Evolutionary conservation across 1,140 invertebrate genomes (phyloP), one percentile per base, ranked within the genome.

Genomic region (Calephelis virginiensis): DNA sequence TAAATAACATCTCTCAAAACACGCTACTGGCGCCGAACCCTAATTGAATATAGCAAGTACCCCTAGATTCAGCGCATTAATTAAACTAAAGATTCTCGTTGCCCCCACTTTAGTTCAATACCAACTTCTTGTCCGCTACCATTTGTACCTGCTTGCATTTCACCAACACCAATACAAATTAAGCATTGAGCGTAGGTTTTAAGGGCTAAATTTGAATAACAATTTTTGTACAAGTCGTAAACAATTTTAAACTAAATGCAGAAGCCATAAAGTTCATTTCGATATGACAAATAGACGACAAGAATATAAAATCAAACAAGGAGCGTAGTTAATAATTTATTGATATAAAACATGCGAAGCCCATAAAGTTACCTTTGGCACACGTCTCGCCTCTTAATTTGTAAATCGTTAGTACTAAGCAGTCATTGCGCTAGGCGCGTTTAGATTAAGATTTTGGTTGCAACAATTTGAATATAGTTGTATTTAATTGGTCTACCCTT

Each of bases 241-340:
- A 68, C 72, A 70, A 83, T 76, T 82, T 77, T 81, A 67, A 75
- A 76, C 80, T 80, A 70, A 83, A 82, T 77, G 67, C 46, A 67
- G 70, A 72, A 65, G 73, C 46, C 48, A 68, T 82, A 88, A 79
- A 80, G 86, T 79, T 71, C 72, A 81, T 72, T 79, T 86, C 80
- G 67, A 80, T 75, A 76, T 73, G 76, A 75, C 70, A 73, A 78
- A 76, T 68, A 73, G 64, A 69, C 66, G 73, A 72, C 77, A 83
- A 81, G 80, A 85, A 83, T 86, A 82, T 83, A 76, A 84, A 88
- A 89, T 86, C 85, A 88, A 90, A 89, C 81, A 89, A 87, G 86
- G 79, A 85, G 83, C 85, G 88, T 86, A 84, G 87, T 89, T 89
- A 90, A 90, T 90, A 89, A 90, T 90, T 90, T 90, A 90, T 90